phyloP scores from a whole-genome alignment of 1,140 invertebrate species.

The Drosophila persimilis region DNA sequence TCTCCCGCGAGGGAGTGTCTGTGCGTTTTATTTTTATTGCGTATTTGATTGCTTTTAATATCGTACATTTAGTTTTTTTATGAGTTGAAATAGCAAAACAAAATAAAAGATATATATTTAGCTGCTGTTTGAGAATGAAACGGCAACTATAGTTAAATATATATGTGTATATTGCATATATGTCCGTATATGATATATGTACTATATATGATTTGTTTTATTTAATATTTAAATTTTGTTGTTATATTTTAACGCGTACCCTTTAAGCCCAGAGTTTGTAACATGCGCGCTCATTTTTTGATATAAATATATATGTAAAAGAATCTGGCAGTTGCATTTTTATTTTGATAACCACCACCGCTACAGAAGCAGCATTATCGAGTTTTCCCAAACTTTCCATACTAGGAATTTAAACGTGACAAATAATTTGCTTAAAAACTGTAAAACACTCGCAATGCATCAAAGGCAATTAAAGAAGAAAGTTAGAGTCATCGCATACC shows the following conservation, averaged over 20 bases:
- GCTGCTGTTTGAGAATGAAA: conserved; percentile 13
- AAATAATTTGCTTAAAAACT: conserved; percentile 69
- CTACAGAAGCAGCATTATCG: conserved; percentile 16
- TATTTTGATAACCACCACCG: conserved; percentile 26
- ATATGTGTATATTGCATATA: conserved; percentile 28
- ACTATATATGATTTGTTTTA: conserved; percentile 67
- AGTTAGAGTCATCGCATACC: conserved; percentile 26
- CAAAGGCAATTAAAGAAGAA: conserved; percentile 20
- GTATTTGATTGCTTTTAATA: conserved; percentile 40
- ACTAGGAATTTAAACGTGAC: conserved; percentile 76
- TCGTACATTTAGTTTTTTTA: conserved; percentile 59
- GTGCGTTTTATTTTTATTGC: neutral
- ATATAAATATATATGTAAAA: conserved; percentile 78
- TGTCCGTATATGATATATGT: conserved; percentile 27
- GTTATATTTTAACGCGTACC: conserved; percentile 75
- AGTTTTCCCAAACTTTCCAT: conserved; percentile 33
- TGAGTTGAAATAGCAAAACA: conserved; percentile 46
- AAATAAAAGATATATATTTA: conserved; percentile 49
- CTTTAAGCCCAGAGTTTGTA: conserved; percentile 78
- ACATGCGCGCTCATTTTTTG: conserved; percentile 78
- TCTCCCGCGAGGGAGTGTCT: conserved; percentile 10
- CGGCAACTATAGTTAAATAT: conserved; percentile 45
- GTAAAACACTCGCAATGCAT: conserved; percentile 57
- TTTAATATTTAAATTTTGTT: conserved; percentile 81
- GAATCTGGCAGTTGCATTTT: conserved; percentile 46